phyloP scores from a whole-genome alignment of 2,113 vertebrate genomes.

The Solea senegalensis region DNA sequence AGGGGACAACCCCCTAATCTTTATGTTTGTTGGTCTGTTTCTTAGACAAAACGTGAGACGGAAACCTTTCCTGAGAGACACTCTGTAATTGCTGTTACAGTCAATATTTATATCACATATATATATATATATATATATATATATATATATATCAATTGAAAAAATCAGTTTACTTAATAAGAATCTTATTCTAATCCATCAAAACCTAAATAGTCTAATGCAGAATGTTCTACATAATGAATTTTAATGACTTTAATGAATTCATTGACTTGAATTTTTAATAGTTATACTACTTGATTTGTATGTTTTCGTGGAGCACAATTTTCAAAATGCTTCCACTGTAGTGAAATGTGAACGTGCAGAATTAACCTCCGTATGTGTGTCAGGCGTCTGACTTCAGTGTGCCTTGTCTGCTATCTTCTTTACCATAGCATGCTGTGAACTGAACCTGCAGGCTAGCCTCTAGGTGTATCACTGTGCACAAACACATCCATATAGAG shows the following conservation, averaged over 20 bases:
- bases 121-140: not conserved
- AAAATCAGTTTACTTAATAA: not conserved
- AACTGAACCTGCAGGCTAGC: conserved; percentile 54
- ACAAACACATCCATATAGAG: conserved; percentile 68
- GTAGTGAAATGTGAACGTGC: not conserved
- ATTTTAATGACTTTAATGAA: no score
- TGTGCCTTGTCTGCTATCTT: conserved; percentile 57
- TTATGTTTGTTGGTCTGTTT: conserved; percentile 62
- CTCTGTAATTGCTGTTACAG: no score
- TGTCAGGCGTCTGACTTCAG: not conserved
- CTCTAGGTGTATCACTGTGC: conserved; percentile 56
- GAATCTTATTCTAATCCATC: no score
- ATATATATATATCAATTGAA: not conserved
- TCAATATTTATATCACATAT: no score
- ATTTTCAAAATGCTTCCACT: no score
- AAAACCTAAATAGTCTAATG: no score
- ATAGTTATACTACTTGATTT: no score
- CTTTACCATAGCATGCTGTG: conserved; percentile 55
- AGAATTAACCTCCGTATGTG: not conserved
- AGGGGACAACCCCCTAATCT: conserved; percentile 68
- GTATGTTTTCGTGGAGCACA: no score
- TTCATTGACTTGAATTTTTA: no score
- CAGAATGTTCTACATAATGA: no score
- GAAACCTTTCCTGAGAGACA: conserved; percentile 42
- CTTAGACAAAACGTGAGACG: conserved; percentile 38